phyloP scores from a whole-genome alignment of 2,113 vertebrate genomes.

The Gambusia affinis region DNA sequence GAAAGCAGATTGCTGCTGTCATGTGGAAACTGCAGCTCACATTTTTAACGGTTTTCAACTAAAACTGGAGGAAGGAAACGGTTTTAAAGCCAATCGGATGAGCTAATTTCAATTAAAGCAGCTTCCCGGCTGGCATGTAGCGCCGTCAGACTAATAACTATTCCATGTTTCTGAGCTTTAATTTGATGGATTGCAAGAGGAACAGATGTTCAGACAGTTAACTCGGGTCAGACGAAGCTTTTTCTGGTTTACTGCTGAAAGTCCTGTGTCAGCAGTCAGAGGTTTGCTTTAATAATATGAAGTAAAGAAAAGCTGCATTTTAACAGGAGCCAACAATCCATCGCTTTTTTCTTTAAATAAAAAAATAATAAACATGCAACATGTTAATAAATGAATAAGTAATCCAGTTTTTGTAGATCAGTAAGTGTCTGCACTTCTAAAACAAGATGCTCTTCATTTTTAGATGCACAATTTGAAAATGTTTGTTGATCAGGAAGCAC shows the following conservation, averaged over 20 bases:
- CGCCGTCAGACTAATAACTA: neutral
- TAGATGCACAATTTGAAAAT: no score
- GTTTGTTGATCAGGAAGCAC: no score
- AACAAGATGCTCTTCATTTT: no score
- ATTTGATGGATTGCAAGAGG: neutral
- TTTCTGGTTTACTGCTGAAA: no score
- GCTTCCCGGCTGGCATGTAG: neutral
- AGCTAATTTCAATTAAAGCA: slow-evolving; percentile 5
- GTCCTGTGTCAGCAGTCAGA: neutral
- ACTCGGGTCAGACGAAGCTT: neutral
- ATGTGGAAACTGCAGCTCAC: slow-evolving; percentile 41
- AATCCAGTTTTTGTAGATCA: no score
- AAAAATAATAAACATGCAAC: no score
- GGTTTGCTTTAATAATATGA: neutral
- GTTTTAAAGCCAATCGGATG: slow-evolving; percentile 21
- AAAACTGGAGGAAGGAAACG: slow-evolving; percentile 24
- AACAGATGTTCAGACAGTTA: neutral
- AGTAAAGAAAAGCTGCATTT: neutral
- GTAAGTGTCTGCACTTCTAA: no score
- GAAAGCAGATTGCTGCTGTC: slow-evolving; percentile 61
- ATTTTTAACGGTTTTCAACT: slow-evolving; percentile 26
- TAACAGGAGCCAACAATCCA: no score
- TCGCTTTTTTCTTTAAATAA: no score
- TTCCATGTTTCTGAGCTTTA: neutral
- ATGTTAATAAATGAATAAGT: no score